Percentiles rank a stretch among this genome's conserved stretches.
phyloP scores from a whole-genome alignment of 2,113 vertebrate genomes.

The Myiozetetes cayanensis region DNA sequence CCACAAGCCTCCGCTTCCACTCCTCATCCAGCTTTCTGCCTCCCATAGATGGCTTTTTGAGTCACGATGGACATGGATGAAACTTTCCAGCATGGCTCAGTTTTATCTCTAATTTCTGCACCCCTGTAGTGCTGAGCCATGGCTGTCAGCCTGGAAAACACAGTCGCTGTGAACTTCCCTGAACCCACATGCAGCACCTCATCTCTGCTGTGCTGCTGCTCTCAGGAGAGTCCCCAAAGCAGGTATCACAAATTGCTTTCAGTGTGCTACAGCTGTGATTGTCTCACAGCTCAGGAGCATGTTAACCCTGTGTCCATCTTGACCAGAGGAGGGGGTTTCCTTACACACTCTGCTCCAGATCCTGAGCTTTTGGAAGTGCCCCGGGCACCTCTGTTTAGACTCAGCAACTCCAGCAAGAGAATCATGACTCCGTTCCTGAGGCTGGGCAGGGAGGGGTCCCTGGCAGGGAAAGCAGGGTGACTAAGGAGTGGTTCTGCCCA shows the following conservation, averaged over 20 bases:
- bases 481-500: neutral
- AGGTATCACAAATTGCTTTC: neutral
- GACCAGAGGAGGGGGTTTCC: neutral
- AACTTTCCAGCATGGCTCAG: neutral
- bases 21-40: neutral
- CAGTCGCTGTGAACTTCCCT: neutral
- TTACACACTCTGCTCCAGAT: neutral
- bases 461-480: neutral
- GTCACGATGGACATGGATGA: neutral
- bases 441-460: neutral
- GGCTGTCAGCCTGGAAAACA: neutral
- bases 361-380: neutral
- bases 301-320: neutral
- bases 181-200: neutral
- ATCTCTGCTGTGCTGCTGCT: neutral
- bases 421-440: neutral
- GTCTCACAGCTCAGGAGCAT: rapidly evolving
- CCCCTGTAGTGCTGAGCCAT: neutral
- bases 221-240: neutral
- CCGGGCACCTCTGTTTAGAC: neutral
- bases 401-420: neutral
- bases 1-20: neutral
- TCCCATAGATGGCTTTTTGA: neutral
- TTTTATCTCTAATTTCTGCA: neutral
- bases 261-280: neutral